Percentiles rank a stretch among this genome's conserved stretches.
Evolutionary conservation across 2,888 invertebrate genomes (phyloP).

Genomic region (Sycophila texana): DNA sequence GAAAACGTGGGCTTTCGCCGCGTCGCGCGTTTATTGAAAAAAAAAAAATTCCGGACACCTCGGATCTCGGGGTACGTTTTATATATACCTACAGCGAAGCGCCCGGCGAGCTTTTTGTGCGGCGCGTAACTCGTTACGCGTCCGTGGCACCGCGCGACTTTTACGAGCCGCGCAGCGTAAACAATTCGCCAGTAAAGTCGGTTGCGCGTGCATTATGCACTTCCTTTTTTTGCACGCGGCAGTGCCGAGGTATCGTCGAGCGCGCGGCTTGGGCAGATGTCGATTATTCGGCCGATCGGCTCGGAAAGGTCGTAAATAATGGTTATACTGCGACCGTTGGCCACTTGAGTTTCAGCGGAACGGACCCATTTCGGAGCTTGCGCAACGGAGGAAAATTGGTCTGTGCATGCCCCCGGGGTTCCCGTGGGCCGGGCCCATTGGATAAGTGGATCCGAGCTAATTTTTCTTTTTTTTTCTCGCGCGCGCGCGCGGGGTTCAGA

Average conservation of each 20-base stretch:
- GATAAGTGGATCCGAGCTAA: conserved; percentile 1
- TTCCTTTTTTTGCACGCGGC: too few species aligned
- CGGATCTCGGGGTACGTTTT: too few species aligned
- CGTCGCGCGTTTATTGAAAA: too few species aligned
- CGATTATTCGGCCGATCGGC: neutral
- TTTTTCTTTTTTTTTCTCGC: neutral
- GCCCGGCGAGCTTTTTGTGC: too few species aligned
- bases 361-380: conserved; percentile 26
- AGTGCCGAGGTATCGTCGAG: neutral
- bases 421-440: neutral
- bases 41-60: conserved; percentile 4
- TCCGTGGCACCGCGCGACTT: neutral
- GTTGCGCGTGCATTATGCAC: too few species aligned
- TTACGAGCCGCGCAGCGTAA: conserved; percentile 32
- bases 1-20: too few species aligned
- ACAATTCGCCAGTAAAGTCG: conserved; percentile 13
- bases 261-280: too few species aligned
- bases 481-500: neutral
- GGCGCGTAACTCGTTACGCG: too few species aligned
- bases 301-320: conserved; percentile 23
- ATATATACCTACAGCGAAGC: too few species aligned
- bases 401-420: neutral
- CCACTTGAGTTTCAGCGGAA: neutral
- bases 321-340: conserved; percentile 17
- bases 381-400: conserved; percentile 17